Evolutionary conservation across 1,140 invertebrate genomes (phyloP), one percentile per base, ranked within the genome.

Genomic region (Listronotus oregonensis): DNA sequence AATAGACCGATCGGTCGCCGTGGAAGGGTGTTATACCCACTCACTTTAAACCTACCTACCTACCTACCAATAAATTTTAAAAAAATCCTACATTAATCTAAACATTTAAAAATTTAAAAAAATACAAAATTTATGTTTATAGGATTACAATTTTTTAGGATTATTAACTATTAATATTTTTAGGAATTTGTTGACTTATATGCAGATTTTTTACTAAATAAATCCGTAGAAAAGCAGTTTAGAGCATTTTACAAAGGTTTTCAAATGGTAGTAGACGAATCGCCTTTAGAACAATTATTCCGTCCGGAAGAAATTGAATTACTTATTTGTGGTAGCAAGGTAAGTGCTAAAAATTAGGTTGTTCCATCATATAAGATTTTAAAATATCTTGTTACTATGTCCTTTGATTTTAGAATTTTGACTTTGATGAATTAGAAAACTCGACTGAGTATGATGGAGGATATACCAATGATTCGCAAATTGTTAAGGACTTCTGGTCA

Each of bases 381-480:
- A 43, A 7, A 12, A 15, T 17, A 17, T 47, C 10, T 37, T 51
- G 15, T 31, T 32, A n/a, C 11, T 51, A n/a, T 51, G n/a, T n/a
- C n/a, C n/a, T n/a, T n/a, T n/a, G n/a, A 32, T 51, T 51, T 49
- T 60, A 77, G 76, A 77, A 76, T 47, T 79, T 77, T 49, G 75
- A 79, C 64, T 79, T 78, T 64, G 74, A 76, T 44, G 76, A 95
- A 77, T 79, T 98, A 46, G 93, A 97, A 78, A 86, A 93, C 74
- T 90, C 93, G 21, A 94, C 95, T 0, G 90, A 94, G 75, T 99
- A 99, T 79, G 96, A 97, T 74, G 90, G 90, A 51, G 95, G 94
- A 37, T 99, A 96, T 77, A 89, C 89, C 7, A 80, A 86, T 0
- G 86, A 92, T 10, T 92, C 95, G 61, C 87, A 88, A 73, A 91